Percentiles rank a stretch among this genome's conserved stretches.
Evolutionary conservation across 2,113 vertebrate species (phyloP).

Genomic region (Vidua chalybeata): DNA sequence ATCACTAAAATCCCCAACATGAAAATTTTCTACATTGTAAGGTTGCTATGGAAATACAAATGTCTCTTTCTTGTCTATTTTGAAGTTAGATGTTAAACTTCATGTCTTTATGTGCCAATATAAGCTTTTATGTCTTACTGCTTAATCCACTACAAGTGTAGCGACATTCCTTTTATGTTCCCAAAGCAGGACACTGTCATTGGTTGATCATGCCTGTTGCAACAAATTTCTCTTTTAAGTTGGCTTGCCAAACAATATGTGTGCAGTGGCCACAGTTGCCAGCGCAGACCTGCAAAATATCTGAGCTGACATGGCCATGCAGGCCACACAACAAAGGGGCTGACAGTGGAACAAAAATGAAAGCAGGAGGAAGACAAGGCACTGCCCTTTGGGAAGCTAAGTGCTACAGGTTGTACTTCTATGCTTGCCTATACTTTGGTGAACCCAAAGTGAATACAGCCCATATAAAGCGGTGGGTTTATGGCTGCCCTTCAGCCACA

Average conservation of each 20-base stretch:
- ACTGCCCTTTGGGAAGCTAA: background rate
- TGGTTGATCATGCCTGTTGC: background rate
- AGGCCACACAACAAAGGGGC: background rate
- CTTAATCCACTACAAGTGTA: background rate
- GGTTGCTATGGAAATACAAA: constrained; percentile 61
- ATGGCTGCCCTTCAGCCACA: background rate
- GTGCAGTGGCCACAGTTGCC: background rate
- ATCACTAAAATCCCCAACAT: background rate
- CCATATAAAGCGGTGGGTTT: background rate
- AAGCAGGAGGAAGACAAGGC: background rate
- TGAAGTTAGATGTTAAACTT: background rate
- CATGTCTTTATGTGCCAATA: background rate
- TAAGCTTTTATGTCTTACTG: background rate
- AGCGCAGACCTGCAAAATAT: background rate
- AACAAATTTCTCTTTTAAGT: background rate
- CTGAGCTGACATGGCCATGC: accelerated
- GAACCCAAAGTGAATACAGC: background rate
- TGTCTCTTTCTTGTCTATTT: background rate
- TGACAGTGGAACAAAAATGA: background rate
- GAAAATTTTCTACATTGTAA: constrained; percentile 25
- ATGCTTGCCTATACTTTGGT: background rate
- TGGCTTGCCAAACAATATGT: background rate
- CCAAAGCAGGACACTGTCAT: background rate
- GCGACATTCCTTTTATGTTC: background rate
- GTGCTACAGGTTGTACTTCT: background rate